A percentile compares a stretch with the other conserved stretches of the same genome.
These are phyloP conservation scores for Barypeithes pellucidus DNA, from an alignment of 2,888 invertebrate species.

Conservation along the genomic window DNA sequence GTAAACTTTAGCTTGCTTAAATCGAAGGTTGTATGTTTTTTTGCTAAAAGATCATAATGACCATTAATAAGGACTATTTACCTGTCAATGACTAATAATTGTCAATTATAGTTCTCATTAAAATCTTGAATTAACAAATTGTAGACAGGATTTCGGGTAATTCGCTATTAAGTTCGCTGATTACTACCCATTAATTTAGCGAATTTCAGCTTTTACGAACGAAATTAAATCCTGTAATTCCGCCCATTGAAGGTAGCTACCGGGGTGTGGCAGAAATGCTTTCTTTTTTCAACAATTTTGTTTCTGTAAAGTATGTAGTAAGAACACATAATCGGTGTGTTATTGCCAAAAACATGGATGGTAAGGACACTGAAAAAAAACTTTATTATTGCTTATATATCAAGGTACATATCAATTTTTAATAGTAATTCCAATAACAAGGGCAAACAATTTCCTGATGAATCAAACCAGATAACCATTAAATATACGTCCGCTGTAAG, in stretches of 20 bases:
- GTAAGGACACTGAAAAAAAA: too few species aligned
- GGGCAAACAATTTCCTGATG: not conserved
- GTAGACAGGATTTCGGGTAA: not conserved
- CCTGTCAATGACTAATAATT: not conserved
- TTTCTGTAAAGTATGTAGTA: too few species aligned
- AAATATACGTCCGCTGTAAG: not conserved
- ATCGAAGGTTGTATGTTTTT: too few species aligned
- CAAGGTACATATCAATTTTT: not conserved
- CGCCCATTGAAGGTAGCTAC: too few species aligned
- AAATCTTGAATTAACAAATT: not conserved
- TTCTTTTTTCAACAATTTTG: too few species aligned
- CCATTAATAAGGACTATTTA: too few species aligned
- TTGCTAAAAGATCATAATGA: too few species aligned
- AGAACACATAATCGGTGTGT: too few species aligned
- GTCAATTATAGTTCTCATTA: not conserved
- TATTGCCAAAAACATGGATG: too few species aligned
- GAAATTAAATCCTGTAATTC: not conserved
- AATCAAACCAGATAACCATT: not conserved
- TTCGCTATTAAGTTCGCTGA: not conserved
- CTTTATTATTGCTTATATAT: too few species aligned
- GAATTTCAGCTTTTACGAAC: not conserved
- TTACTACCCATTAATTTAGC: not conserved
- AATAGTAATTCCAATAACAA: not conserved
- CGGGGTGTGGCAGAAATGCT: too few species aligned
- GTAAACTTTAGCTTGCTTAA: too few species aligned